These are phyloP conservation scores for Lucifuga dentata DNA, from an alignment of 2,113 vertebrate genomes.

Conservation along the genomic window DNA sequence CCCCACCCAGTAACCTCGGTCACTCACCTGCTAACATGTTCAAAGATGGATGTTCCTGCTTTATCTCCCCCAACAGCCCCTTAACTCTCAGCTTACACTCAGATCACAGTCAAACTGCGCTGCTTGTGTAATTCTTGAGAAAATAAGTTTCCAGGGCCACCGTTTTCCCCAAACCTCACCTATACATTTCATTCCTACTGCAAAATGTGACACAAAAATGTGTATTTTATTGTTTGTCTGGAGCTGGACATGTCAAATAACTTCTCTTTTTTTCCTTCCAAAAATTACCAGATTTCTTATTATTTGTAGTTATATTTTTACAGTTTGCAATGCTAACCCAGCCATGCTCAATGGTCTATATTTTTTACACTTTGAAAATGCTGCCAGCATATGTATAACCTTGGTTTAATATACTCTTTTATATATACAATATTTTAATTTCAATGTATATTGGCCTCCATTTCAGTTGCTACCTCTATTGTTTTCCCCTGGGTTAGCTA, in stretches of 20 bases:
- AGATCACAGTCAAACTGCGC: conserved; percentile 4
- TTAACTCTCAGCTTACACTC: not conserved
- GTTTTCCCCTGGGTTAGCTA: too few relatives aligned
- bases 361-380: too few relatives aligned
- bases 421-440: too few relatives aligned
- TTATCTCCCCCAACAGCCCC: conserved; percentile 11
- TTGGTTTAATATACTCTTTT: too few relatives aligned
- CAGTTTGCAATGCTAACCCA: too few relatives aligned
- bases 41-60: conserved; percentile 18
- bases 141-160: conserved; percentile 13
- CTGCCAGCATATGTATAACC: too few relatives aligned
- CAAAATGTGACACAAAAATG: not conserved
- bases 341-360: too few relatives aligned
- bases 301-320: too few relatives aligned
- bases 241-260: not conserved
- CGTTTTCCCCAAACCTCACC: not conserved
- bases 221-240: not conserved
- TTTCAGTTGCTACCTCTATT: too few relatives aligned
- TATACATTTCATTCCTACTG: not conserved
- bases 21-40: conserved; percentile 24
- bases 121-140: conserved; percentile 11
- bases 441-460: too few relatives aligned
- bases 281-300: not conserved
- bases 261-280: too few relatives aligned
- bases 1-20: conserved; percentile 12